These are phyloP conservation scores for Spongilla lacustris DNA, from an alignment of 37 sponge, comb jelly and placozoan species.

Conservation along the genomic window DNA sequence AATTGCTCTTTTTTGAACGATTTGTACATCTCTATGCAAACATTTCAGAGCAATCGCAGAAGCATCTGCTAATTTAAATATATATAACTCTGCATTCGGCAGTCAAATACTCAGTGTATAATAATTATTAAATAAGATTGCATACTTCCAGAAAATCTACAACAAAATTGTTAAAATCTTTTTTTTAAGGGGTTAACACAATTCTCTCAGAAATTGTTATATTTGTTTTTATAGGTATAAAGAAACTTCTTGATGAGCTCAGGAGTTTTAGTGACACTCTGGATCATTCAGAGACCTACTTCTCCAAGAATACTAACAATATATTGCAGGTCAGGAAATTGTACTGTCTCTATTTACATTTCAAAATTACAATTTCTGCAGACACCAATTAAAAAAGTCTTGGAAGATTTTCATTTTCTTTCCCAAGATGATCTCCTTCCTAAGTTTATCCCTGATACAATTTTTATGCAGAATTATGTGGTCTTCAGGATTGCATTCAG, in stretches of 20 bases:
- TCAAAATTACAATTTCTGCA: not conserved
- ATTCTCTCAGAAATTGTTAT: not conserved
- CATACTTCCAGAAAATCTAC: no score
- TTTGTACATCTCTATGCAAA: no score
- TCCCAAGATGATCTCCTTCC: constrained; percentile 11
- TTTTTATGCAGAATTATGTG: constrained; percentile 57
- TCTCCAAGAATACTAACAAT: constrained; percentile 26
- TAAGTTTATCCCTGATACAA: constrained; percentile 29
- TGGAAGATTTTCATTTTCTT: constrained; percentile 34
- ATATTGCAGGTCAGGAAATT: constrained; percentile 25
- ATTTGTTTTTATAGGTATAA: not conserved
- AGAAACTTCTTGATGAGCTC: constrained; percentile 34
- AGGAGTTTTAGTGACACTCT: constrained; percentile 23
- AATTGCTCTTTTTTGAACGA: no score
- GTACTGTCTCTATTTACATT: not conserved
- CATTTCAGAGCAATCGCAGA: no score
- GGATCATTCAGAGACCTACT: constrained; percentile 35
- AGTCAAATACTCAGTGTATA: no score
- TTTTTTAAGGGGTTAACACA: no score
- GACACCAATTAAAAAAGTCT: constrained; percentile 19
- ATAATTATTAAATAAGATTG: no score
- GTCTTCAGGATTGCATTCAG: constrained; percentile 36
- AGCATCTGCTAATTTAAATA: no score
- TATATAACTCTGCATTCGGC: no score
- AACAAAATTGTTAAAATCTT: no score